Evolutionary conservation across 1,140 invertebrate species (phyloP).

Genomic region (Steinernema feltiae): DNA sequence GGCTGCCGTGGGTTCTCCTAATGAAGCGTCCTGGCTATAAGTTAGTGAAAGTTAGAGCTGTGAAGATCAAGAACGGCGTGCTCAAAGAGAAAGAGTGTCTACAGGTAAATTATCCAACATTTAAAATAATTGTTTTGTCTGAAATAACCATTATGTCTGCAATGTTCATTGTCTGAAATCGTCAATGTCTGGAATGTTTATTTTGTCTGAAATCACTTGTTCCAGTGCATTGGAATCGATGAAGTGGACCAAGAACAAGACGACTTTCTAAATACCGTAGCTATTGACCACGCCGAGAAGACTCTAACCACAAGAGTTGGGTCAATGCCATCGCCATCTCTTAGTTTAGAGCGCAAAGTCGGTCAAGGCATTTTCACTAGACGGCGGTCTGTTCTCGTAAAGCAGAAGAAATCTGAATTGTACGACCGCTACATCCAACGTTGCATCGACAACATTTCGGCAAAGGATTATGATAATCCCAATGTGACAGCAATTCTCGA

Average conservation of each 20-base stretch:
- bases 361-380: conserved; percentile 38
- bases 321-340: conserved; percentile 27
- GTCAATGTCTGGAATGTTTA: not conserved
- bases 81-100: conserved; percentile 31
- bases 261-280: conserved; percentile 11
- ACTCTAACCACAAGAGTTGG: not conserved
- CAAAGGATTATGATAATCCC: conserved; percentile 10
- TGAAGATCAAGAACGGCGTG: conserved; percentile 25
- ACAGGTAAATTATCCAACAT: conserved; percentile 26
- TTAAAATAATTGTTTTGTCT: no score
- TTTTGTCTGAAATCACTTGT: conserved; percentile 17
- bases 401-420: conserved; percentile 19
- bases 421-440: conserved; percentile 36
- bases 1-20: conserved; percentile 43
- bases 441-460: conserved; percentile 31
- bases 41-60: conserved; percentile 17
- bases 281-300: not conserved
- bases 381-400: conserved; percentile 9
- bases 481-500: conserved; percentile 31
- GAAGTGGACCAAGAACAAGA: conserved; percentile 13
- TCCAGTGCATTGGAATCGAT: conserved; percentile 26
- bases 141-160: no score
- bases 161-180: no score
- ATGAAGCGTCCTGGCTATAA: conserved; percentile 37
- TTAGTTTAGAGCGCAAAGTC: conserved; percentile 38